Evolutionary conservation across 1,140 invertebrate species (phyloP).

Genomic region (Diploscapter pachys): DNA sequence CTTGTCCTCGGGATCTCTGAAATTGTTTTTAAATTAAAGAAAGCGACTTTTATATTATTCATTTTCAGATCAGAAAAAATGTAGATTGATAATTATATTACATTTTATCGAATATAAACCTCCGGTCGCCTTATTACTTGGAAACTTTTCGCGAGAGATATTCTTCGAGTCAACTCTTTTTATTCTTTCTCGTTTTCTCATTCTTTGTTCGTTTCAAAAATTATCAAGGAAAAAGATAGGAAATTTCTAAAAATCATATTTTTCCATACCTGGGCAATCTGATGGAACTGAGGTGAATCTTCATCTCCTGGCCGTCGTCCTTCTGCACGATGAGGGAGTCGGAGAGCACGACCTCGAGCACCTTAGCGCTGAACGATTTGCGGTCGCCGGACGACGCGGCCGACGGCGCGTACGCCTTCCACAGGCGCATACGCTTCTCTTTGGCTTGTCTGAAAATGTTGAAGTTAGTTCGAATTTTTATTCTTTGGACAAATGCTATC

Average conservation of each 20-base stretch:
- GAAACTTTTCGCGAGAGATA: too few species aligned
- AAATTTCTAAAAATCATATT: background rate
- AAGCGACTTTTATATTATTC: background rate
- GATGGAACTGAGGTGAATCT: constrained; percentile 91
- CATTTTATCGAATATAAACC: too few species aligned
- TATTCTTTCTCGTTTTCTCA: too few species aligned
- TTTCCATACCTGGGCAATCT: constrained; percentile 73
- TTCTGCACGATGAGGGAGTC: constrained; percentile 84
- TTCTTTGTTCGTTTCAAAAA: constrained; percentile 17
- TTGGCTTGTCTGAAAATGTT: constrained; percentile 69
- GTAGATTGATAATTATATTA: too few species aligned
- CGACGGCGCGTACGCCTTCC: constrained; percentile 73
- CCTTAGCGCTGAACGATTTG: constrained; percentile 46
- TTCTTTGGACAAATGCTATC: too few species aligned
- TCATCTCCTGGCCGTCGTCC: constrained; percentile 75
- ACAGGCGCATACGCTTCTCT: constrained; percentile 77
- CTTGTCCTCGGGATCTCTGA: constrained; percentile 17
- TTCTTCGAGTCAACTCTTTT: too few species aligned
- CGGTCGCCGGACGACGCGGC: constrained; percentile 33
- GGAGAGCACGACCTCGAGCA: constrained; percentile 85
- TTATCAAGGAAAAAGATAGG: background rate
- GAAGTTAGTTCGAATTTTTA: background rate
- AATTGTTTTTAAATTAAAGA: background rate
- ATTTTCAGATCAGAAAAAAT: too few species aligned
- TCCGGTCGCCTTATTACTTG: too few species aligned